A percentile compares a stretch with the other conserved stretches of the same genome.
phyloP scores from a whole-genome alignment of 1,140 invertebrate species.

The Episyrphus balteatus region DNA sequence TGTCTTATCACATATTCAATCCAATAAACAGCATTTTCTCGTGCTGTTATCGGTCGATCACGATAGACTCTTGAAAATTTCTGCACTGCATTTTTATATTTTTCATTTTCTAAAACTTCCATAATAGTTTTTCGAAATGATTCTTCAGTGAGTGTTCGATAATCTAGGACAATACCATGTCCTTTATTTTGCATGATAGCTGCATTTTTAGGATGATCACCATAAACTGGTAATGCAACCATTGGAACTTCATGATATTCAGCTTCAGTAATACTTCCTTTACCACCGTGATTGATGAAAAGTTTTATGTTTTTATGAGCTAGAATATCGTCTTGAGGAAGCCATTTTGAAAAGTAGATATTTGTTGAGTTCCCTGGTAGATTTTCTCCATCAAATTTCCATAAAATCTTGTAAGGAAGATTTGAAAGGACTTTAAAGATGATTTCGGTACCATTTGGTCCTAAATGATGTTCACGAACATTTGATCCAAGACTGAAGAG shows the following conservation, averaged over 20 bases:
- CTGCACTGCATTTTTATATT: no score
- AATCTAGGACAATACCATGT: slow-evolving; percentile 20
- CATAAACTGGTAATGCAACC: slow-evolving; percentile 38
- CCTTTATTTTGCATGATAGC: slow-evolving; percentile 10
- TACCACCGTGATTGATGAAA: background rate
- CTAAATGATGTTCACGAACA: slow-evolving; percentile 33
- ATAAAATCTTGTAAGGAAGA: slow-evolving; percentile 38
- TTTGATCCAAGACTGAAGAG: slow-evolving; percentile 49
- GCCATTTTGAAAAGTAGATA: slow-evolving; percentile 43
- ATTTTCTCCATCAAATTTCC: slow-evolving; percentile 36
- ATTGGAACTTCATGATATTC: slow-evolving; percentile 41
- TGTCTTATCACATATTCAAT: slow-evolving; percentile 38
- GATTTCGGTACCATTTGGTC: slow-evolving; percentile 21
- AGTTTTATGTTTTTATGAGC: slow-evolving; percentile 22
- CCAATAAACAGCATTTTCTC: slow-evolving; percentile 35
- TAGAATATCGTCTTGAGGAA: slow-evolving; percentile 45
- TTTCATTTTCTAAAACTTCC: no score
- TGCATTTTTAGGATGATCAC: slow-evolving; percentile 25
- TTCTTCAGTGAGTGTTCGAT: no score
- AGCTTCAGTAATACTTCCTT: slow-evolving; percentile 40
- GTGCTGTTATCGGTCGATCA: slow-evolving; percentile 20
- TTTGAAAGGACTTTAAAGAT: slow-evolving; percentile 36
- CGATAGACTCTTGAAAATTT: slow-evolving; percentile 16
- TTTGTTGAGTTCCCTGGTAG: slow-evolving; percentile 40
- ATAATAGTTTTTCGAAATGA: no score